Evolutionary conservation across 1,140 invertebrate species (phyloP).

Genomic region (Brachionus plicatilis): DNA sequence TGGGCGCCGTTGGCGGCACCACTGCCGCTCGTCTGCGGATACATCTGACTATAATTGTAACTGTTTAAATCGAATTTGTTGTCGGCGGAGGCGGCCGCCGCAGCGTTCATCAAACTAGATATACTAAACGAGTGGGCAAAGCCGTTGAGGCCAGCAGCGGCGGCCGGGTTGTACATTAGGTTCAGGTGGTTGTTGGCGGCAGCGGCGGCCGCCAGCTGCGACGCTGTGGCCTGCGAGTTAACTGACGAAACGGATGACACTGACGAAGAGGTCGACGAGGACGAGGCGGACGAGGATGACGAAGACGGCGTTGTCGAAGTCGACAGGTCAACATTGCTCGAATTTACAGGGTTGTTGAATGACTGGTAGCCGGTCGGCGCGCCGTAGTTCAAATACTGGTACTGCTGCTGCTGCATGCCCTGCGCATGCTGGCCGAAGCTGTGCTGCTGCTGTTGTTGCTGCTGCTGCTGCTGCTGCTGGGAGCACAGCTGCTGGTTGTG

Average conservation of each 20-base stretch:
- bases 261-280: background rate
- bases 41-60: slow-evolving; percentile 40
- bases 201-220: background rate
- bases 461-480: background rate
- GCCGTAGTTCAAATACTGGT: slow-evolving; percentile 5
- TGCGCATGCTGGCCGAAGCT: background rate
- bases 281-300: background rate
- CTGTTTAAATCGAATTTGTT: slow-evolving; percentile 41
- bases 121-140: slow-evolving; percentile 41
- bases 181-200: slow-evolving; percentile 15
- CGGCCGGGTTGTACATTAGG: slow-evolving; percentile 36
- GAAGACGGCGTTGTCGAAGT: slow-evolving; percentile 24
- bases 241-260: background rate
- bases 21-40: background rate
- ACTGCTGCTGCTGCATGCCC: slow-evolving; percentile 4
- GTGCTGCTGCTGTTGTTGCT: background rate
- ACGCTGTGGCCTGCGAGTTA: slow-evolving; percentile 12
- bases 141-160: slow-evolving; percentile 39
- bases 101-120: slow-evolving; percentile 40
- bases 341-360: background rate
- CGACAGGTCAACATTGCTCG: background rate
- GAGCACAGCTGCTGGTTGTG: background rate
- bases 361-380: background rate
- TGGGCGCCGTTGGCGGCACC: background rate
- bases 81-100: background rate